Evolutionary conservation across 2,888 invertebrate species (phyloP).

Genomic region (Andrena praecox): DNA sequence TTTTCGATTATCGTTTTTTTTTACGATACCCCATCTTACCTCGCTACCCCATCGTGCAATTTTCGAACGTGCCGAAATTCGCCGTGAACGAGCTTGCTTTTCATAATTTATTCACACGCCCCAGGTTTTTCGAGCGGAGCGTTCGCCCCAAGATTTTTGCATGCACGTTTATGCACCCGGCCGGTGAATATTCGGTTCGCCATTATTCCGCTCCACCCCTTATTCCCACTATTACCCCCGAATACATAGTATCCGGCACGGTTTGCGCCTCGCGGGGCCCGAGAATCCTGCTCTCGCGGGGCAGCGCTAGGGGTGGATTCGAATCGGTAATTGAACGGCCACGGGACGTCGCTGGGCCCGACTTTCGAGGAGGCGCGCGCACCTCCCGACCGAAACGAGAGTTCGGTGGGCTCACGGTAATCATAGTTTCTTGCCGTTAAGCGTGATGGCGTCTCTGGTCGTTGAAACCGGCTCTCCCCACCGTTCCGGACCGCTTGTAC

Average conservation of each 20-base stretch:
- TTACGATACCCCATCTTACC: too few species aligned
- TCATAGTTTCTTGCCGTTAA: conserved; percentile 80
- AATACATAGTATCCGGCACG: conserved; percentile 12
- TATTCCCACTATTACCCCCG: conserved; percentile 56
- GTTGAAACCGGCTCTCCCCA: conserved; percentile 83
- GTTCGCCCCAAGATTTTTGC: conserved; percentile 10
- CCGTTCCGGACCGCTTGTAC: conserved; percentile 52
- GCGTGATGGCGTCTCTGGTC: conserved; percentile 82
- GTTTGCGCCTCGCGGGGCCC: conserved; percentile 10
- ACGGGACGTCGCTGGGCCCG: conserved; percentile 33
- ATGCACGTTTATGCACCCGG: conserved; percentile 24
- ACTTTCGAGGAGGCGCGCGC: conserved; percentile 63
- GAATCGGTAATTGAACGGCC: conserved; percentile 52
- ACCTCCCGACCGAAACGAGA: conserved; percentile 40
- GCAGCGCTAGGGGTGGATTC: conserved; percentile 20
- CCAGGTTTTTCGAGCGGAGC: not conserved
- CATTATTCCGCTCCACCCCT: conserved; percentile 65
- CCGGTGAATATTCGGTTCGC: conserved; percentile 31
- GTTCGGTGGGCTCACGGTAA: conserved; percentile 73
- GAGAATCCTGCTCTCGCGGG: conserved; percentile 28
- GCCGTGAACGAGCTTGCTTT: conserved; percentile 13
- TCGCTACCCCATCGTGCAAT: conserved; percentile 25
- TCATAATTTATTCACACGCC: conserved; percentile 38
- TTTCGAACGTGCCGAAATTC: conserved; percentile 10
- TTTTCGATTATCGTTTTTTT: too few species aligned